These are phyloP conservation scores for Chironomus riparius DNA, from an alignment of 2,888 invertebrate genomes.

Conservation along the genomic window DNA sequence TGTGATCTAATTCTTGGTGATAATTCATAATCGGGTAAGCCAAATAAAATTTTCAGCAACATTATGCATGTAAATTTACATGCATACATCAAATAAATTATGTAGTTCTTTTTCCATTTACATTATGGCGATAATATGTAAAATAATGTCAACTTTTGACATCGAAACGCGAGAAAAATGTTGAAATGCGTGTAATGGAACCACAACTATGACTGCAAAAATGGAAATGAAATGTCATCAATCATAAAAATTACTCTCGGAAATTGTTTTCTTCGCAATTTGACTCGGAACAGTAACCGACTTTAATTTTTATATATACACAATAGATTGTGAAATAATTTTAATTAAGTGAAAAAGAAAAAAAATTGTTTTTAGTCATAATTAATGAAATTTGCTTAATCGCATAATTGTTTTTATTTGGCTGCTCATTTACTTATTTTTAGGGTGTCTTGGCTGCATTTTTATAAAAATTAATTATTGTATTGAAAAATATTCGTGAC, in stretches of 20 bases:
- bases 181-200: constrained; percentile 2
- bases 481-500: neutral
- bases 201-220: neutral
- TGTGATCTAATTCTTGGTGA: too few species aligned
- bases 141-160: neutral
- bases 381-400: too few species aligned
- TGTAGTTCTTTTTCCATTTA: too few species aligned
- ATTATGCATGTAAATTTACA: too few species aligned
- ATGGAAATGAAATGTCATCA: neutral
- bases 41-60: too few species aligned
- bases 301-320: too few species aligned
- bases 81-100: too few species aligned
- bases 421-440: too few species aligned
- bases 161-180: neutral
- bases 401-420: neutral
- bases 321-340: neutral
- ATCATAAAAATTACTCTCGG: neutral
- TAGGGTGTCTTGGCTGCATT: too few species aligned
- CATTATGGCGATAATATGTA: neutral
- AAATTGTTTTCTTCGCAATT: constrained; percentile 10
- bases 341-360: neutral
- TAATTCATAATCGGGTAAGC: too few species aligned
- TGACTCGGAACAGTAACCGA: neutral
- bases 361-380: neutral
- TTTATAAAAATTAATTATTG: neutral